Percentiles rank a stretch among this genome's conserved stretches.
phyloP scores from a whole-genome alignment of 2,888 invertebrate genomes.

The Suillia variegata region DNA sequence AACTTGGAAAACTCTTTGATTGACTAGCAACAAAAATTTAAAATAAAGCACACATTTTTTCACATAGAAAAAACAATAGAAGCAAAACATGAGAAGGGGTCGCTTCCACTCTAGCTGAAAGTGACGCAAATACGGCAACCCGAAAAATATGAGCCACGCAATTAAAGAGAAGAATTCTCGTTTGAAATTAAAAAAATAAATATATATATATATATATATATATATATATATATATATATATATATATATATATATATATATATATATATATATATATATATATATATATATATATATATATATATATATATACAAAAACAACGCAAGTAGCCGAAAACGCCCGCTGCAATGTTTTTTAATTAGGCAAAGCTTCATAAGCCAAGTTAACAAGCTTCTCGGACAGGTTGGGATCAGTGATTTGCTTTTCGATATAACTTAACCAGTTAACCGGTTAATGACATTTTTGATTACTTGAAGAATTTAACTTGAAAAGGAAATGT shows the following conservation, averaged over 20 bases:
- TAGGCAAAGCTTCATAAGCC: constrained; percentile 47
- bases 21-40: constrained; percentile 42
- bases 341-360: constrained; percentile 39
- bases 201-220: no score
- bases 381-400: constrained; percentile 32
- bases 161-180: not conserved
- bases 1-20: constrained; percentile 29
- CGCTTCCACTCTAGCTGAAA: not conserved
- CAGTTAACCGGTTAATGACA: no score
- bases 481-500: no score
- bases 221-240: no score
- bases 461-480: no score
- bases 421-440: no score
- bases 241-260: no score
- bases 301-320: no score
- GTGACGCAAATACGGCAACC: not conserved
- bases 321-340: no score
- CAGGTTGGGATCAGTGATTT: not conserved
- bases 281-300: no score
- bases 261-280: no score
- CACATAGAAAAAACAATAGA: not conserved
- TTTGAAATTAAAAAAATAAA: no score
- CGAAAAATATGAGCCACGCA: not conserved
- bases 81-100: not conserved
- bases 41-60: constrained; percentile 18